Conservation (phyloP, 2,797 vertebrate species). For the Intellagama lesueurii region DNA sequence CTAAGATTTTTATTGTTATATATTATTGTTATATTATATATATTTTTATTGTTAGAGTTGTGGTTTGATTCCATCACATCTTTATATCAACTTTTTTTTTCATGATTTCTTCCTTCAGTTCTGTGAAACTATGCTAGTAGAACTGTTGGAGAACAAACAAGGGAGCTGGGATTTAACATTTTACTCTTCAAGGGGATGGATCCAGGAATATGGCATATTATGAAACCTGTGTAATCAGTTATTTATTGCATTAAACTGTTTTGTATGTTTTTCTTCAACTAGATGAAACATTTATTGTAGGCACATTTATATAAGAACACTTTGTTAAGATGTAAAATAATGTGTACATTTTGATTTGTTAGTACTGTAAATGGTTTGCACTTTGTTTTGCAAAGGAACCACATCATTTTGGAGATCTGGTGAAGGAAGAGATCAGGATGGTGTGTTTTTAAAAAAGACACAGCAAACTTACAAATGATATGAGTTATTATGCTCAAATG, state of each 20-base stretch:
- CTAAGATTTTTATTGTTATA: no score
- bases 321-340: constrained; percentile 41
- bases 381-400: constrained; percentile 45
- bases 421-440: constrained; percentile 41
- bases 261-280: constrained; percentile 26
- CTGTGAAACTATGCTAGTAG: constrained; percentile 35
- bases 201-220: constrained; percentile 31
- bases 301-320: constrained; percentile 38
- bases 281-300: constrained; percentile 45
- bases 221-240: constrained; percentile 42
- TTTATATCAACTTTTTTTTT: constrained; percentile 25
- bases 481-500: constrained; percentile 61
- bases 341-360: constrained; percentile 48
- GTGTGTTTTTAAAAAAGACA: constrained; percentile 42
- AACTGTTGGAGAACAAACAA: constrained; percentile 42
- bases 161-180: constrained; percentile 31
- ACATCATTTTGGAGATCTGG: constrained; percentile 45
- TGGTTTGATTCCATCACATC: constrained; percentile 56
- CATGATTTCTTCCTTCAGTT: constrained; percentile 41
- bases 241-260: constrained; percentile 36
- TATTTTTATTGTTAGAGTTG: constrained; percentile 54
- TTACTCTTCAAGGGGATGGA: constrained; percentile 29
- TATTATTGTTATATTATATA: constrained; percentile 41
- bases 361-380: constrained; percentile 55
- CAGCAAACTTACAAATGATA: constrained; percentile 55